A percentile compares a stretch with the other conserved stretches of the same genome.
Evolutionary conservation across 2,888 invertebrate genomes (phyloP).

Genomic region (Leuctra nigra): DNA sequence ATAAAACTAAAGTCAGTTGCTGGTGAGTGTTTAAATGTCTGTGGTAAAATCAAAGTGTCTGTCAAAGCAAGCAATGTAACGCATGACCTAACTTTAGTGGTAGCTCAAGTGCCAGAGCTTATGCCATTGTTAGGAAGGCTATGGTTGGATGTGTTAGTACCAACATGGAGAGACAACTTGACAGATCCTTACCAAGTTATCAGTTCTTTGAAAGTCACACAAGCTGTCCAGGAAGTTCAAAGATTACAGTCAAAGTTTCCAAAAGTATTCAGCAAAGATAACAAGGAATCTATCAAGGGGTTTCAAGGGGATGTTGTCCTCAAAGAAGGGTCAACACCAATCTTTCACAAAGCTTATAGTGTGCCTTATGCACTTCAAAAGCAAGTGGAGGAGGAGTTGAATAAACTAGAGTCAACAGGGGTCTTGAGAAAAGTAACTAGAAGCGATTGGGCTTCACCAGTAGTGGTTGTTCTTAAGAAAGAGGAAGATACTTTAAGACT

Average conservation of each 20-base stretch:
- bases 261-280: neutral
- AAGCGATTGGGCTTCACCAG: neutral
- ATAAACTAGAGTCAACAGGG: neutral
- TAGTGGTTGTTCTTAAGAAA: slow-evolving; percentile 35
- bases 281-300: slow-evolving; percentile 1
- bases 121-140: neutral
- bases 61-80: neutral
- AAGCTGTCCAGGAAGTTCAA: neutral
- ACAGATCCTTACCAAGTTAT: too few relatives aligned
- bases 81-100: neutral
- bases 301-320: slow-evolving; percentile 1
- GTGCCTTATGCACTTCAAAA: neutral
- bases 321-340: neutral
- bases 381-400: neutral
- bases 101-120: neutral
- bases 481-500: slow-evolving; percentile 26
- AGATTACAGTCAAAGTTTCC: neutral
- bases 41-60: neutral
- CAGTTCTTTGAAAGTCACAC: too few relatives aligned
- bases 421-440: neutral
- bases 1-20: neutral
- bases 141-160: slow-evolving; percentile 3
- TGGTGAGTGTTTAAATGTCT: neutral
- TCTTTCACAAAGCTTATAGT: slow-evolving; percentile 3
- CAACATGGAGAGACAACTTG: neutral